Evolutionary conservation across 2,797 vertebrate species (phyloP), one percentile per base, ranked within the genome.

Genomic region (Choloepus didactylus): DNA sequence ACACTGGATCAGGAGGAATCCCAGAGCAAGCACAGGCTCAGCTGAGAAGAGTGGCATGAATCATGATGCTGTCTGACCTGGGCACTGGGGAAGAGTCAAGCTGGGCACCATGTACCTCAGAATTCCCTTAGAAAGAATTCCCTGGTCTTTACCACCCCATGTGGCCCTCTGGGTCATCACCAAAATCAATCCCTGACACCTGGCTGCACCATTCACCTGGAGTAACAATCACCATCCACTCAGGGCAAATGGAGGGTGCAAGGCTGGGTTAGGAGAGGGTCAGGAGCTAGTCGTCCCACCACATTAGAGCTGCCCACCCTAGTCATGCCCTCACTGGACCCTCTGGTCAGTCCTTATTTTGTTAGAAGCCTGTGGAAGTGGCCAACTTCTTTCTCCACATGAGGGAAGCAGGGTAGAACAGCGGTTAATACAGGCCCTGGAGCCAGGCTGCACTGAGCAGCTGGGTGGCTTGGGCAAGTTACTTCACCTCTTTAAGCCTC

Each of bases 101-200:
- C 29, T 54, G 82, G 82, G 29, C 16, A 7, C 3, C 0, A 0
- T 25, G 9, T 0, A 25, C 23, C 46, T 77, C 69, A 0, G 31
- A 0, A 31, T 27, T 51, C 49, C 49, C 31, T 38, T 25, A 19
- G 60, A 35, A 41, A 75, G 56, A 67, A 16, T 5, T 21, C 85
- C 25, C 16, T 0, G 0, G 38, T 46, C 5, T 27, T n/a, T 44
- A 35, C 72, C 49, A 41, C 25, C 27, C 12, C 27, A 35, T 64
- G 41, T 44, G 41, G 41, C 6, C 41, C 41, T 44, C 41, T 44
- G 41, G 41, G 41, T 44, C 35, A 35, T 35, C 35, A 35, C 35
- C 35, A 35, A 35, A 35, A 35, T 35, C 35, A 35, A 35, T 35
- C 35, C 35, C 46, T 46, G 46, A 49, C 10, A 49, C 46, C 6